Evolutionary conservation across 2,888 invertebrate species (phyloP).

Genomic region (Dermolepida albohirtum): DNA sequence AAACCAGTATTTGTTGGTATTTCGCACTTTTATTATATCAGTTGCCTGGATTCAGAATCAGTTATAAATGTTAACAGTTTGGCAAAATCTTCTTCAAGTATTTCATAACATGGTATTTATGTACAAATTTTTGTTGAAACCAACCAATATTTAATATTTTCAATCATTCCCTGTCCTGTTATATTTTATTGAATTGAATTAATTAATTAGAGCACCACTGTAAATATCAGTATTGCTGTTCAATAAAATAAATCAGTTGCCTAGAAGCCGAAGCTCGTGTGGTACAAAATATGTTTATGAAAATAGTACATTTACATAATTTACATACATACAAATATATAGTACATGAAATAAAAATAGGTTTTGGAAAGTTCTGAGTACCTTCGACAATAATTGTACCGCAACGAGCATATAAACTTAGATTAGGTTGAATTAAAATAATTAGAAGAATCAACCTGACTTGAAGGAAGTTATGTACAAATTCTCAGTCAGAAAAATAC

Average conservation of each 20-base stretch:
- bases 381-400: conserved; percentile 49
- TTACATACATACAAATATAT: conserved; percentile 50
- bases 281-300: conserved; percentile 50
- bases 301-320: conserved; percentile 49
- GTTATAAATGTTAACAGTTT: conserved; percentile 50
- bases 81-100: conserved; percentile 47
- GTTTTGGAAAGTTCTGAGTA: conserved; percentile 45
- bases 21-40: conserved; percentile 50
- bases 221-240: conserved; percentile 41
- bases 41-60: conserved; percentile 48
- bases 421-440: conserved; percentile 46
- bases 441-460: conserved; percentile 44
- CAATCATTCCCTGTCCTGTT: conserved; percentile 44
- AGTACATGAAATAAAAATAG: conserved; percentile 49
- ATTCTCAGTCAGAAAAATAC: conserved; percentile 61
- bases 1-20: conserved; percentile 42
- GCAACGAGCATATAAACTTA: conserved; percentile 44
- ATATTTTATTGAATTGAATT: conserved; percentile 41
- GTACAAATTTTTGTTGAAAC: conserved; percentile 45
- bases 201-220: conserved; percentile 38
- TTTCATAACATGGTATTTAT: conserved; percentile 43
- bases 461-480: conserved; percentile 48
- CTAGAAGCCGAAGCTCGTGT: conserved; percentile 45
- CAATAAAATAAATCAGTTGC: conserved; percentile 43
- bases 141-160: conserved; percentile 45